Evolutionary conservation across 2,888 invertebrate species (phyloP).

Genomic region (Leucophenga montana): DNA sequence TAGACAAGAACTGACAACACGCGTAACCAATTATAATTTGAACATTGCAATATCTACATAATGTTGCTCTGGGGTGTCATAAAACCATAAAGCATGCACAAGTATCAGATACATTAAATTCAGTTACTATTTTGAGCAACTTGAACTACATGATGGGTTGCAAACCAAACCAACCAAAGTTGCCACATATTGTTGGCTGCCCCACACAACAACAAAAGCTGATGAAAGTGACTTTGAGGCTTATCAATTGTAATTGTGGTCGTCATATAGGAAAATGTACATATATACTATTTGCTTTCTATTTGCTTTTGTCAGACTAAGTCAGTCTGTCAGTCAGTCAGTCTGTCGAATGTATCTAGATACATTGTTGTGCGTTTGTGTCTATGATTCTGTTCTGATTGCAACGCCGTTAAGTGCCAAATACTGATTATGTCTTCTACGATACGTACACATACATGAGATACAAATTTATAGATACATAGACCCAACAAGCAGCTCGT

Average conservation of each 20-base stretch:
- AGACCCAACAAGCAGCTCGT: not conserved
- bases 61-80: too few species aligned
- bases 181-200: too few species aligned
- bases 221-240: constrained; percentile 64
- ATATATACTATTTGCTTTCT: not conserved
- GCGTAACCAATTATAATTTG: too few species aligned
- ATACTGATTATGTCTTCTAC: constrained; percentile 43
- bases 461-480: not conserved
- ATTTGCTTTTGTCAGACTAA: constrained; percentile 4
- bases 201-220: constrained; percentile 24
- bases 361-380: not conserved
- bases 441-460: not conserved
- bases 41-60: too few species aligned
- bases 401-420: constrained; percentile 38
- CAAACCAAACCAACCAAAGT: too few species aligned
- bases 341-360: not conserved
- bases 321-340: not conserved
- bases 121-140: too few species aligned
- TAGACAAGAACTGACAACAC: too few species aligned
- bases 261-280: not conserved
- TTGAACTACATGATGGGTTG: too few species aligned
- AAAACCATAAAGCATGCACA: too few species aligned
- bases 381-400: constrained; percentile 5
- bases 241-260: constrained; percentile 61
- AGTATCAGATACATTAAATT: too few species aligned